phyloP scores from a whole-genome alignment of 2,797 vertebrate genomes.

The Diglossa cyanea region DNA sequence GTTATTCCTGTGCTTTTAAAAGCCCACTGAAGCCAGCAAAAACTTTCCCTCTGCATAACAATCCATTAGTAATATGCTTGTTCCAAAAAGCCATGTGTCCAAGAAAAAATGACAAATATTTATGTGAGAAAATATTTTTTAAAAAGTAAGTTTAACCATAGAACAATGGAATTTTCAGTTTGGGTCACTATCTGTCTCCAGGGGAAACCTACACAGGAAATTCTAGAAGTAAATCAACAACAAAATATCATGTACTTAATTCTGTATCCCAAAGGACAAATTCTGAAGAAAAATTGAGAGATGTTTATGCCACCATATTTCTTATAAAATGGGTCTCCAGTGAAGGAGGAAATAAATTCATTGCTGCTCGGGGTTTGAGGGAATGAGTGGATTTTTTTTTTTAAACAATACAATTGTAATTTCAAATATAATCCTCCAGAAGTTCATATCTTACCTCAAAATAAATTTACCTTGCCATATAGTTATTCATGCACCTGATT shows the following conservation, averaged over 20 bases:
- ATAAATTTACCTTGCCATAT: background rate
- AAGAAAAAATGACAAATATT: background rate
- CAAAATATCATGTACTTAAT: background rate
- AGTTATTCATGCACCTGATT: background rate
- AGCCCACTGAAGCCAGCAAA: background rate
- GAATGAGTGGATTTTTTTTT: background rate
- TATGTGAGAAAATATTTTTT: background rate
- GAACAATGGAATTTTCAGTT: background rate
- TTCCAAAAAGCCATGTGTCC: background rate
- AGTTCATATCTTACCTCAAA: background rate
- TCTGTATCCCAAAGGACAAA: background rate
- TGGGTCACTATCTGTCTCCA: background rate
- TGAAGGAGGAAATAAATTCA: background rate
- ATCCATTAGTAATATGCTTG: accelerated
- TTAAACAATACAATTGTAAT: background rate
- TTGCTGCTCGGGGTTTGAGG: background rate
- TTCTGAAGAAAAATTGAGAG: background rate
- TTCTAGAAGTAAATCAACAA: background rate
- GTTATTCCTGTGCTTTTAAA: background rate
- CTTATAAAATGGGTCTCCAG: background rate
- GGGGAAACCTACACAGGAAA: background rate
- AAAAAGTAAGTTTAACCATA: background rate
- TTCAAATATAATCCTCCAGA: background rate
- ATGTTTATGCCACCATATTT: background rate
- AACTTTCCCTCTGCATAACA: background rate